Evolutionary conservation across 1,140 invertebrate species (phyloP), one percentile per base, ranked within the genome.

Genomic region (Aphelinus certus): DNA sequence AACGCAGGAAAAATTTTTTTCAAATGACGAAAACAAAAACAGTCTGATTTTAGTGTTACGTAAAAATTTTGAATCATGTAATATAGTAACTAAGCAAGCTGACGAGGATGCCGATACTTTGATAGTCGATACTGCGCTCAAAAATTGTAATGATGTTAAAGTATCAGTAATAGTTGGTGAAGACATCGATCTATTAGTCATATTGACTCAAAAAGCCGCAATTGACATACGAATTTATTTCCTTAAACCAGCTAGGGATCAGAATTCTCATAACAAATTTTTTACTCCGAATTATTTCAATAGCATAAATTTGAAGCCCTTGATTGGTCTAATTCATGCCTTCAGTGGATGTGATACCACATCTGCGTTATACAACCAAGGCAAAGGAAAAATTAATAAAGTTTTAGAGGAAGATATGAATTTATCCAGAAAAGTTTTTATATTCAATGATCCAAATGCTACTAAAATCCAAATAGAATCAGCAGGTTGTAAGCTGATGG

Each of bases 111-210:
- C 81, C 48, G 82, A 84, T 80, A 81, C 82, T 76, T 73, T 83
- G 5, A 85, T 86, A 51, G 76, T 84, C 63, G 77, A 83, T 48
- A 83, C 81, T 76, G 81, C 83, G 66, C 83, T 84, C 77, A 74
- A 83, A 79, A 58, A 46, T 7, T 3, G 56, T 42, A 7, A n/a
- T 26, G 64, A 71, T 76, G 53, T 82, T 79, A 81, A 80, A 47
- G 79, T 79, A 80, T 74, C 79, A 53, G 76, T 83, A 71, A 82
- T 86, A 60, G 79, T 84, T 63, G 79, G 80, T 75, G 79, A 85
- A 82, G 83, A 86, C 78, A 83, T 84, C 58, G 84, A 85, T 81
- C 77, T 85, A 62, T 77, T 85, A 26, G 79, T 85, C 63, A 75
- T 84, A 81, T 79, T 83, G 73, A 84, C 82, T 76, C 78, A 72